Percentiles rank a stretch among this genome's conserved stretches.
phyloP scores from a whole-genome alignment of 2,797 vertebrate species.

The Characodon lateralis region DNA sequence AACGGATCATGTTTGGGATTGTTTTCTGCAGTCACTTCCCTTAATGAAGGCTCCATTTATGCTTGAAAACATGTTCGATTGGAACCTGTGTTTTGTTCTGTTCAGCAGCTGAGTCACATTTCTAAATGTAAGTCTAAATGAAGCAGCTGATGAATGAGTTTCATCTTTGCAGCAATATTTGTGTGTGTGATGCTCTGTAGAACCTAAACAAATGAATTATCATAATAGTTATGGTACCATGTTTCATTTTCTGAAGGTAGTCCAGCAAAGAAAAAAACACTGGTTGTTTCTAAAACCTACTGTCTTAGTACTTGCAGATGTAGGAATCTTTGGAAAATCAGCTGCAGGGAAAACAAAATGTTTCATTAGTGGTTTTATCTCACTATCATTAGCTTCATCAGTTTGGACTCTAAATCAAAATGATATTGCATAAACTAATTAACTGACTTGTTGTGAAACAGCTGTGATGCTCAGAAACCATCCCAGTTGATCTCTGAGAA shows the following conservation, averaged over 20 bases:
- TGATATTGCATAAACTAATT: not conserved
- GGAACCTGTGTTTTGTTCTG: not conserved
- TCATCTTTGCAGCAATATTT: not conserved
- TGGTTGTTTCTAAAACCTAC: not conserved
- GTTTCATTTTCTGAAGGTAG: not conserved
- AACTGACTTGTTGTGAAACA: not conserved
- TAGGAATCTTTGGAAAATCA: not conserved
- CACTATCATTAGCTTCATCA: not conserved
- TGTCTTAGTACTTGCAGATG: not conserved
- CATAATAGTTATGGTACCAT: not conserved
- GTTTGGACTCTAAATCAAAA: not conserved
- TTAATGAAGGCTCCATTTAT: not conserved
- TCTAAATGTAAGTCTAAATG: not conserved
- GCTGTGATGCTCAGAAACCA: not conserved
- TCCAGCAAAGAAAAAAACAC: not conserved
- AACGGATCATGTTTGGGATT: not conserved
- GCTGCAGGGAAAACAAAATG: not conserved
- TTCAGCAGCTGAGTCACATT: not conserved
- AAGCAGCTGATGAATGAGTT: not conserved
- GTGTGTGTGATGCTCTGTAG: not conserved
- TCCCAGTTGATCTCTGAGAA: not conserved
- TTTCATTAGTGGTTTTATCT: not conserved
- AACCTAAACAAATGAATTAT: not conserved
- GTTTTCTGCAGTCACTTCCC: too few relatives aligned
- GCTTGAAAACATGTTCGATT: not conserved